phyloP scores from a whole-genome alignment of 2,888 invertebrate species.

The Limnephilus lunatus region DNA sequence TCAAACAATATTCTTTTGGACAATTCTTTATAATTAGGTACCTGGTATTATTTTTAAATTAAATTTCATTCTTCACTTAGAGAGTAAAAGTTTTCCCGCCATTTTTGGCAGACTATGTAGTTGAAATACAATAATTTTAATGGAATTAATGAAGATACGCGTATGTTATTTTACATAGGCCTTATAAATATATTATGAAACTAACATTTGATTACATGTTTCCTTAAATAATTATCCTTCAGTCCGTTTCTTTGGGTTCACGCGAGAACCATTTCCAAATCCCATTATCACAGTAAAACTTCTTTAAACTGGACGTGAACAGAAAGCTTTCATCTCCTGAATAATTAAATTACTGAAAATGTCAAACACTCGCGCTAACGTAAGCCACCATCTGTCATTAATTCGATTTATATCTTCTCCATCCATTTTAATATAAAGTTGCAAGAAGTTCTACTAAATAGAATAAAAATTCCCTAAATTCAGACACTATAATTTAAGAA shows the following conservation, averaged over 20 bases:
- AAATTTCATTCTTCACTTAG: background rate
- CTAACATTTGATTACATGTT: conserved; percentile 20
- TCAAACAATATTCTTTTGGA: background rate
- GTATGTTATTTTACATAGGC: background rate
- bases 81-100: background rate
- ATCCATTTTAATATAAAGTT: background rate
- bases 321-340: background rate
- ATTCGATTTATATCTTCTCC: background rate
- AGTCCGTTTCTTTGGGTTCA: background rate
- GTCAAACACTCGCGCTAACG: background rate
- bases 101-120: background rate
- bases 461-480: background rate
- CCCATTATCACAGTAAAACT: conserved; percentile 25
- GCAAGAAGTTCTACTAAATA: background rate
- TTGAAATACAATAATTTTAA: background rate
- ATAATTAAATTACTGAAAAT: background rate
- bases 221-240: conserved; percentile 12
- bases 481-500: background rate
- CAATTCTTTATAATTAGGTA: background rate
- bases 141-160: background rate
- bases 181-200: background rate
- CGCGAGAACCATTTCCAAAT: background rate
- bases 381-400: background rate
- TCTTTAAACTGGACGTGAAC: conserved; percentile 9
- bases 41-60: background rate